Evolutionary conservation across 2,113 vertebrate species (phyloP).

Genomic region (Crocuta crocuta): DNA sequence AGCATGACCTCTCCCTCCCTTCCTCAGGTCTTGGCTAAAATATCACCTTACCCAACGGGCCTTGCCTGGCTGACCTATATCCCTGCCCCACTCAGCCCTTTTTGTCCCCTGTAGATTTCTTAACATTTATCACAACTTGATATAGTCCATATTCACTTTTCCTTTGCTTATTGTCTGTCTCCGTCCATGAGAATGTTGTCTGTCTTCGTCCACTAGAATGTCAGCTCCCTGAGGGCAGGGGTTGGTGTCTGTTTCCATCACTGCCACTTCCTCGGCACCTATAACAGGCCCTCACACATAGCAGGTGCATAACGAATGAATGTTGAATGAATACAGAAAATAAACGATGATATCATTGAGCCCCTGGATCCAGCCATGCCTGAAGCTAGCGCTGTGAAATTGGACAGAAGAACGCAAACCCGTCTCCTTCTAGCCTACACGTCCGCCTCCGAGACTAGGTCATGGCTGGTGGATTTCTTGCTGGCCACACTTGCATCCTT

Average conservation of each 20-base stretch:
- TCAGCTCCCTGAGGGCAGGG: background rate
- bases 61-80: background rate
- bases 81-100: background rate
- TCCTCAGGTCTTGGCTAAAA: background rate
- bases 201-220: background rate
- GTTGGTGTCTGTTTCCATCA: background rate
- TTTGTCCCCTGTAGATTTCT: background rate
- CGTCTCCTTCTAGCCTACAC: slow-evolving; percentile 13
- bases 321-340: background rate
- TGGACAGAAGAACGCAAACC: background rate
- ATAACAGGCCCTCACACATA: background rate
- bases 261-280: background rate
- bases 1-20: background rate
- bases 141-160: background rate
- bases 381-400: background rate
- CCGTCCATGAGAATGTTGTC: background rate
- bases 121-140: background rate
- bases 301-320: background rate
- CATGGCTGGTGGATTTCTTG: slow-evolving; percentile 29
- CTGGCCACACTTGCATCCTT: background rate
- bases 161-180: background rate
- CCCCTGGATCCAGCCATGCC: slow-evolving; percentile 1
- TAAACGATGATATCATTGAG: background rate
- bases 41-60: background rate
- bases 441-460: slow-evolving; percentile 11